Base-by-base conservation (phyloP, 2,888 invertebrate species). In the Piscicola geometra region DNA sequence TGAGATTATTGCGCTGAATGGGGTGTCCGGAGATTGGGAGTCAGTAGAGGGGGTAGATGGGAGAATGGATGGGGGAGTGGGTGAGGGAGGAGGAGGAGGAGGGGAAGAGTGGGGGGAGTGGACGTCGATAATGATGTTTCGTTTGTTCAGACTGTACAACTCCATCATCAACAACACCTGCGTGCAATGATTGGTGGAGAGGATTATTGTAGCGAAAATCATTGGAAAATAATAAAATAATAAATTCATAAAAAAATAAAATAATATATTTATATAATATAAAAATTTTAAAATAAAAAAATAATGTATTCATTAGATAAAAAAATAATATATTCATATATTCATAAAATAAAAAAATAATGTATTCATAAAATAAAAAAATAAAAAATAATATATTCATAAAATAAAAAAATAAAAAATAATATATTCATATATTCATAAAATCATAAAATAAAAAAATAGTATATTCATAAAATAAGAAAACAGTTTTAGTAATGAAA, bases 81-180 rank as follows among this genome's bases (percentile, higher is more conserved):
- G 12, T 18, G 32, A 35, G 30, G 33, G 18, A 1, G 77, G 78
- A n/a, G 71, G 71, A 71, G 60, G n/a, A 5, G 60, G 3, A 15
- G 60, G 21, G 25, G 60, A 5, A 56, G 60, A 5, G 21, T 75
- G 78, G 28, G 71, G 71, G 25, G 66, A 47, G 21, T 77, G 76
- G 30, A 79, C 67, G 73, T 77, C 74, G 67, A 75, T 66, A 1
- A 2, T 28, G 18, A 77, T 18, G 28, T 72, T 70, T 32, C 80
- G 73, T 25, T 73, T 73, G 28, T 75, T 72, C 30, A 64, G n/a
- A 28, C 75, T 79, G 77, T 78, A 79, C 76, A 79, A 50, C 36
- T 80, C 80, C 47, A 77, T 71, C 72, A 76, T 76, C 70, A 76
- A 36, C 21, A 75, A 30, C 21, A 75, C 67, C 76, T 76, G 66